These are phyloP conservation scores for Scytalopus superciliaris DNA, from an alignment of 2,113 vertebrate genomes.

Conservation along the genomic window DNA sequence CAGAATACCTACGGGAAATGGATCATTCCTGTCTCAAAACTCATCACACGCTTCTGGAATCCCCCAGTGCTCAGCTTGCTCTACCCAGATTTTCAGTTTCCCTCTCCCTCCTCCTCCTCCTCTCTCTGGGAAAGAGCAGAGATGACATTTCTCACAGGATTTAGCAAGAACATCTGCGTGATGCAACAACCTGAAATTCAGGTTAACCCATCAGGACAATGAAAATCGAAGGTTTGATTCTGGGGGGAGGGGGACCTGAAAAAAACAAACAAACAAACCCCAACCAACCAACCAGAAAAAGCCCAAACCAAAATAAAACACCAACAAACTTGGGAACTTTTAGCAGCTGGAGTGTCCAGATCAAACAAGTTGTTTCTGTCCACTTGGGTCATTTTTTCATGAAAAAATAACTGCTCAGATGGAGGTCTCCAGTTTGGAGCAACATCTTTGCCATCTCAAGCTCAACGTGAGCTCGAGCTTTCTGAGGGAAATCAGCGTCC, in stretches of 20 bases:
- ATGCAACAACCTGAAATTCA: background rate
- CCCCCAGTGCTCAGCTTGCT: background rate
- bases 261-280: background rate
- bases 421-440: too few relatives aligned
- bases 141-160: background rate
- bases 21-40: background rate
- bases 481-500: background rate
- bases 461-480: background rate
- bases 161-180: background rate
- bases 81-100: background rate
- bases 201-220: background rate
- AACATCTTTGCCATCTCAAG: background rate
- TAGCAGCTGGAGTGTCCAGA: background rate
- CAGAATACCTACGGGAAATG: background rate
- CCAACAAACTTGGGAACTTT: background rate
- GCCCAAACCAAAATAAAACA: background rate
- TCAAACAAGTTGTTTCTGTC: background rate
- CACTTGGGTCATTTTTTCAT: background rate
- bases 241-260: rapidly evolving
- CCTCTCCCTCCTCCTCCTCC: background rate
- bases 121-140: background rate
- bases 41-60: background rate
- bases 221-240: background rate
- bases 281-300: background rate
- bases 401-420: background rate